Conservation (phyloP, 2,113 vertebrate species). For the Drymodes brunneopygia region DNA sequence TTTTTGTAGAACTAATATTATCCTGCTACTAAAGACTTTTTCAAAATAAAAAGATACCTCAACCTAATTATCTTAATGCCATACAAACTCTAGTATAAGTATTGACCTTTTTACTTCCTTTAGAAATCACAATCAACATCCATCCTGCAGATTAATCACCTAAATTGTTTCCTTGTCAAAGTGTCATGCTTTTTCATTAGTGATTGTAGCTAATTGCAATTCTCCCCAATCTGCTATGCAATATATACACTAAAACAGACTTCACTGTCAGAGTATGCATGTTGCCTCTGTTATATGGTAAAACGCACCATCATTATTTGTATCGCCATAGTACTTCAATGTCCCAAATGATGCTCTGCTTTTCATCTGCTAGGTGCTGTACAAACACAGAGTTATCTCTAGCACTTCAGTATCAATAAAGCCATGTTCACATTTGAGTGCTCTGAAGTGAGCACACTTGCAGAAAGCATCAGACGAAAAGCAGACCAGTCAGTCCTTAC, state of each 20-base stretch:
- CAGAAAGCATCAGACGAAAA: background rate
- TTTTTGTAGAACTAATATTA: conserved; percentile 20
- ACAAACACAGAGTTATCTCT: background rate
- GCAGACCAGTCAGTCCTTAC: background rate
- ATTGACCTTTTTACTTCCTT: conserved; percentile 35
- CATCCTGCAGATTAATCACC: background rate
- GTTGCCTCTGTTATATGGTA: background rate
- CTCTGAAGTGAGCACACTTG: background rate
- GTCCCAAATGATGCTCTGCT: background rate
- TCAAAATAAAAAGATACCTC: background rate
- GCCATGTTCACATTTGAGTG: background rate
- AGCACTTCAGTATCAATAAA: background rate
- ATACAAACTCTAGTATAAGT: conserved; percentile 24
- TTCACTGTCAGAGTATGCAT: background rate
- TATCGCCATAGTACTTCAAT: background rate
- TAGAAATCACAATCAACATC: conserved; percentile 28
- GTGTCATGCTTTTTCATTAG: background rate
- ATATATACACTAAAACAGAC: too few species aligned
- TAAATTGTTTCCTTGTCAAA: conserved; percentile 53
- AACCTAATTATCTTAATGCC: conserved; percentile 28
- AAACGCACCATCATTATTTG: background rate
- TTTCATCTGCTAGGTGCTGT: background rate
- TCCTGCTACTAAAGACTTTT: conserved; percentile 16
- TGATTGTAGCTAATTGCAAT: background rate
- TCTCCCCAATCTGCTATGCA: background rate